Evolutionary conservation across 1,140 invertebrate species (phyloP).

Genomic region (Acromyrmex charruanus): DNA sequence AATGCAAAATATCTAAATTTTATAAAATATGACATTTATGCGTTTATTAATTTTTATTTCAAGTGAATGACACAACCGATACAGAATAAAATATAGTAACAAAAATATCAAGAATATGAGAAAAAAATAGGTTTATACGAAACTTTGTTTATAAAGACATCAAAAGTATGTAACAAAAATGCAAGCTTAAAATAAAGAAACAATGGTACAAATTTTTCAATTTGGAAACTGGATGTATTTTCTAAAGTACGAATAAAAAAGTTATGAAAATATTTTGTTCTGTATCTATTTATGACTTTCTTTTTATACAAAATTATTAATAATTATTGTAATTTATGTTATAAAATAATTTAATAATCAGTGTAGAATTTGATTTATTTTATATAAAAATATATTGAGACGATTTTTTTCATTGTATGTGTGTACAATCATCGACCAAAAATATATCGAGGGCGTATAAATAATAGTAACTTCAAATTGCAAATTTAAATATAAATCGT

Average conservation of each 20-base stretch:
- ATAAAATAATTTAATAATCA: neutral
- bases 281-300: neutral
- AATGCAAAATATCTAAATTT: neutral
- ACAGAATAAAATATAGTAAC: neutral
- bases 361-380: neutral
- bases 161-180: neutral
- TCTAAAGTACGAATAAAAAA: neutral
- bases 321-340: too few relatives aligned
- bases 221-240: conserved; percentile 1
- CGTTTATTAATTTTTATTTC: neutral
- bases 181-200: neutral
- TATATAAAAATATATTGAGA: neutral
- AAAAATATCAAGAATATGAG: neutral
- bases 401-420: neutral
- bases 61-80: neutral
- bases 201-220: neutral
- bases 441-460: neutral
- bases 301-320: neutral
- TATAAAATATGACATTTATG: neutral
- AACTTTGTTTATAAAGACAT: conserved; percentile 3
- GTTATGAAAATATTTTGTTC: neutral
- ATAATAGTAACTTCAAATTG: conserved; percentile 12
- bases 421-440: neutral
- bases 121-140: neutral
- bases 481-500: conserved; percentile 22